These are phyloP conservation scores for Enoplolaimus lenunculus DNA, from an alignment of 2,888 invertebrate genomes.

Conservation along the genomic window DNA sequence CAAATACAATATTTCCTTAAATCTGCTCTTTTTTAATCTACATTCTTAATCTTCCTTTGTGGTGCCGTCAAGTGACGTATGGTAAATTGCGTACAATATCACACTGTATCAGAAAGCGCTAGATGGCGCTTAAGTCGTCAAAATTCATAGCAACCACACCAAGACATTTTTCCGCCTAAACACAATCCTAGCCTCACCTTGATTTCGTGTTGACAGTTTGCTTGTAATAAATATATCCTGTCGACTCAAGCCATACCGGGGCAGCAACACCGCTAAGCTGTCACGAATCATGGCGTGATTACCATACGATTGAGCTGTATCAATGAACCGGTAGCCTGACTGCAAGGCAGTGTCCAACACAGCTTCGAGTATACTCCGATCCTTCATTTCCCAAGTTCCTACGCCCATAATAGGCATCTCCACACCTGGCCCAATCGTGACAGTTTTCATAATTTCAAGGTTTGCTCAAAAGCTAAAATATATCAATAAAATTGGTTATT, in stretches of 20 bases:
- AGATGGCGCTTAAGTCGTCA: no score
- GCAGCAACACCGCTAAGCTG: slow-evolving; percentile 53
- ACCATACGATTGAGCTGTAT: slow-evolving; percentile 59
- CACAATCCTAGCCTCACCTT: slow-evolving; percentile 35
- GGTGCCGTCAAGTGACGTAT: no score
- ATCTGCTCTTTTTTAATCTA: no score
- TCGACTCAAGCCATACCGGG: slow-evolving; percentile 54
- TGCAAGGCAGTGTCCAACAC: slow-evolving; percentile 53
- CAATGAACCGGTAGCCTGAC: slow-evolving; percentile 57
- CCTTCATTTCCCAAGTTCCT: slow-evolving; percentile 24
- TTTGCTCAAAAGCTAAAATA: no score
- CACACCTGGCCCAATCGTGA: slow-evolving; percentile 10
- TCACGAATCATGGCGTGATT: slow-evolving; percentile 55
- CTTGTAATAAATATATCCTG: slow-evolving; percentile 64
- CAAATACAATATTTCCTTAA: no score
- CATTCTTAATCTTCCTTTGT: no score
- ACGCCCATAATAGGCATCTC: slow-evolving; percentile 22
- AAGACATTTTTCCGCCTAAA: no score
- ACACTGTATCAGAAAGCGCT: no score
- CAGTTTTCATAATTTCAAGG: neutral
- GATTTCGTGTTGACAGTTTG: slow-evolving; percentile 56
- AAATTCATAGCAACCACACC: no score
- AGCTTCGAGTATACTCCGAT: slow-evolving; percentile 4
- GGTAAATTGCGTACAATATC: no score
- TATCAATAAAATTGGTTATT: no score